These are phyloP conservation scores for Mormyrops attenuatus DNA, from an alignment of 2,797 vertebrate genomes.

Conservation along the genomic window DNA sequence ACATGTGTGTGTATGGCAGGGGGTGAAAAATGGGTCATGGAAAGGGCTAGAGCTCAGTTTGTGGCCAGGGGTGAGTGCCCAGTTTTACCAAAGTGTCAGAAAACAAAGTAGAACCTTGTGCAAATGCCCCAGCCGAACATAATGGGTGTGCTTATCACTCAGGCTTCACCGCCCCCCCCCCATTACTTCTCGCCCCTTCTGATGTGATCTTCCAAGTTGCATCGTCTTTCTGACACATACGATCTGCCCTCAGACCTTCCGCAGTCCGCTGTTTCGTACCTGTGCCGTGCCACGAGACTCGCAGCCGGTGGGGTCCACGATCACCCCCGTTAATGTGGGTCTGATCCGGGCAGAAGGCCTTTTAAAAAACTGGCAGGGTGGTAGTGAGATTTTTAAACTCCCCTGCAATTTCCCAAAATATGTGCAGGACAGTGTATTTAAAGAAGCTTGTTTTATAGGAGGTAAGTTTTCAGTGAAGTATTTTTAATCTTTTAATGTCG, in stretches of 20 bases:
- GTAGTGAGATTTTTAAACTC: not conserved
- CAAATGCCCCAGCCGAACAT: not conserved
- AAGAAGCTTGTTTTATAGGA: not conserved
- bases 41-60: not conserved
- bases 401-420: not conserved
- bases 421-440: not conserved
- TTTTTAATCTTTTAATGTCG: conserved; percentile 13
- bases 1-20: not conserved
- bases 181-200: not conserved
- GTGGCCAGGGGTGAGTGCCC: not conserved
- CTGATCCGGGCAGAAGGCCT: not conserved
- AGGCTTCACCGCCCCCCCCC: not conserved
- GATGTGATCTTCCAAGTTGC: not conserved
- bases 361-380: not conserved
- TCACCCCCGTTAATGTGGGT: not conserved
- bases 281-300: not conserved
- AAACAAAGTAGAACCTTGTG: not conserved
- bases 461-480: conserved; percentile 1
- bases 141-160: not conserved
- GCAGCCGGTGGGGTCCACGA: not conserved
- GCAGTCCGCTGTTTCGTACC: not conserved
- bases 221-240: not conserved
- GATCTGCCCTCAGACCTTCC: not conserved
- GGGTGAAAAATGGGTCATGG: not conserved
- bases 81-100: not conserved